These are phyloP conservation scores for Probosciger aterrimus DNA, from an alignment of 2,113 vertebrate species.

Conservation along the genomic window DNA sequence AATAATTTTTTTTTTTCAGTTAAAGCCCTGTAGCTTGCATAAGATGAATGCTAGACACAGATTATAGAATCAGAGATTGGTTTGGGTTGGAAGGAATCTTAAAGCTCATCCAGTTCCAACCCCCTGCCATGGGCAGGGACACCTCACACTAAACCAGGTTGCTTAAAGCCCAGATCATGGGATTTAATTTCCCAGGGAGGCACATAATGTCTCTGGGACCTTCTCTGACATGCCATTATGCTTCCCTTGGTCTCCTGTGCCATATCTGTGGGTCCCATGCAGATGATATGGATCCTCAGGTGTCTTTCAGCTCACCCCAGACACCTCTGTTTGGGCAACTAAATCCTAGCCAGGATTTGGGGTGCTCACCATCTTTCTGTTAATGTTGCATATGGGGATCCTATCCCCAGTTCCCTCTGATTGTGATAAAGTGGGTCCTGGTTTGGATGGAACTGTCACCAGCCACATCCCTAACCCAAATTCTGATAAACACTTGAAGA, in stretches of 20 bases:
- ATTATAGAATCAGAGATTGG: neutral
- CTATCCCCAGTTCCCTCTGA: accelerated
- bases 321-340: neutral
- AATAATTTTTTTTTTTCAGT: neutral
- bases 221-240: neutral
- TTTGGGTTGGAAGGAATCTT: neutral
- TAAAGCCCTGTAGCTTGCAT: neutral
- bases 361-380: neutral
- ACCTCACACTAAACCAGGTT: neutral
- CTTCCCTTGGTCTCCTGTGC: neutral
- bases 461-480: neutral
- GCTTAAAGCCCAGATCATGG: neutral
- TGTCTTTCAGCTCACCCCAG: neutral
- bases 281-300: accelerated
- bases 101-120: neutral
- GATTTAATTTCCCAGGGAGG: neutral
- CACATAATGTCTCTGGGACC: neutral
- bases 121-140: neutral
- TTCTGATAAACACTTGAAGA: neutral
- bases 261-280: neutral
- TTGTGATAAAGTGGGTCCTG: neutral
- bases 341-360: neutral
- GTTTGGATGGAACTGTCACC: neutral
- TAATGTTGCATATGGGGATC: neutral
- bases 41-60: neutral